Evolutionary conservation across 1,140 invertebrate species (phyloP).

Genomic region (Drosophila punjabiensis): DNA sequence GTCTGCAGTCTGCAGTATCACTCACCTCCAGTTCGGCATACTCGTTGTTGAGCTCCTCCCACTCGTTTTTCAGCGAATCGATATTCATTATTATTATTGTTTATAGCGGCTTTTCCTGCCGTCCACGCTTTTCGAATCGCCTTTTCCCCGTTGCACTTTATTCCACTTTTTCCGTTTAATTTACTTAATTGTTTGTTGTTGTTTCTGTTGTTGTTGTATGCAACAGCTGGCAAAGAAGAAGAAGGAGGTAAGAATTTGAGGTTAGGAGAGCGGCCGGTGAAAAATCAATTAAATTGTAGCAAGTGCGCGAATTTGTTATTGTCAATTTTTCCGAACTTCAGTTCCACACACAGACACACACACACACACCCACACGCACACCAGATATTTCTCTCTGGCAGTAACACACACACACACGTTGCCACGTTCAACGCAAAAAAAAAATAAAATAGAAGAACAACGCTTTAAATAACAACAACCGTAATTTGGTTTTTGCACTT

Average conservation of each 20-base stretch:
- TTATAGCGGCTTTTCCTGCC: constrained; percentile 25
- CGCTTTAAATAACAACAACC: constrained; percentile 24
- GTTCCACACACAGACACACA: constrained; percentile 25
- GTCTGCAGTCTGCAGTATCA: background rate
- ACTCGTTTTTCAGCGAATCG: constrained; percentile 86
- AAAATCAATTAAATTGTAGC: constrained; percentile 69
- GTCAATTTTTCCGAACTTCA: constrained; percentile 20
- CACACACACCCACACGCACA: background rate
- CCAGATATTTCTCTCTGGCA: background rate
- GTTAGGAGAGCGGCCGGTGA: constrained; percentile 52
- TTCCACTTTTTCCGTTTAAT: constrained; percentile 15
- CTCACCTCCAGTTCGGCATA: constrained; percentile 88
- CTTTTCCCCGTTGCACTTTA: constrained; percentile 13
- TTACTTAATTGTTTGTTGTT: constrained; percentile 18
- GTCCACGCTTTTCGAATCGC: background rate
- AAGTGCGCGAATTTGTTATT: constrained; percentile 29
- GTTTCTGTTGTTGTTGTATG: constrained; percentile 30
- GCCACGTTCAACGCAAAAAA: constrained; percentile 41
- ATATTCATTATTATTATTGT: constrained; percentile 63
- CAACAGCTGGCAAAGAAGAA: constrained; percentile 60
- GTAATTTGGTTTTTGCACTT: constrained; percentile 53
- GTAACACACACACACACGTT: constrained; percentile 39
- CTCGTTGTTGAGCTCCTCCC: constrained; percentile 89
- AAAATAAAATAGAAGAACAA: constrained; percentile 16
- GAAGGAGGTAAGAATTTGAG: constrained; percentile 18